Base-by-base conservation (phyloP, 1,140 invertebrate species). In the Brachionus calyciflorus region DNA sequence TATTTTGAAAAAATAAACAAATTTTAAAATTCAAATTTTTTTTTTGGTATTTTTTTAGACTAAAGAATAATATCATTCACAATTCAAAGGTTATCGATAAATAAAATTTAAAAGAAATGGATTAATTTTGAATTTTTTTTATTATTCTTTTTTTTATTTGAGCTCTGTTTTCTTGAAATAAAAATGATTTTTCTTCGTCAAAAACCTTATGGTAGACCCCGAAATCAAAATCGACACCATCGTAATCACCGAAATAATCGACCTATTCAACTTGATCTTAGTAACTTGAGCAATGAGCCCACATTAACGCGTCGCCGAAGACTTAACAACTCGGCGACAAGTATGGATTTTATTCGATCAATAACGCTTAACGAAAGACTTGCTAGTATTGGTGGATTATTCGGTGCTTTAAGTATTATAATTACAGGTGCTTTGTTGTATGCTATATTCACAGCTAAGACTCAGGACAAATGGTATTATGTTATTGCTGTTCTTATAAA, bases 401-500 rank as follows among this genome's bases (percentile, higher is more conserved):
- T 65, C n/a, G 60, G 60, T 24, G 60, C 40, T 65, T 65, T 65
- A 19, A 65, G 60, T n/a, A 65, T 65, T 24, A 44, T 65, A 1
- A 44, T 41, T 65, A 65, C 60, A 2, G 60, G 37, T 19, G 60
- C 60, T 14, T 28, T 65, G 14, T 44, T 65, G 14, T 65, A 65
- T 14, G 60, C 60, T 24, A 44, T 65, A 10, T 65, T 65, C 44
- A 65, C 60, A 1, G 60, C 60, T 28, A 65, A 65, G 37, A 24
- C 60, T 9, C 33, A 65, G 3, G 60, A 65, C 33, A 65, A 65
- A 65, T 44, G 37, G 60, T 65, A 65, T 24, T 65, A 65, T 37
- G 44, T 65, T 24, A 65, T 65, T 19, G 60, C 60, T 14, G 60
- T 65, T 7, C 60, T 65, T 65, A 37, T 65, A 65, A 65, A 65